phyloP scores from a whole-genome alignment of 2,113 vertebrate genomes.

The Nycticryphes semicollaris region DNA sequence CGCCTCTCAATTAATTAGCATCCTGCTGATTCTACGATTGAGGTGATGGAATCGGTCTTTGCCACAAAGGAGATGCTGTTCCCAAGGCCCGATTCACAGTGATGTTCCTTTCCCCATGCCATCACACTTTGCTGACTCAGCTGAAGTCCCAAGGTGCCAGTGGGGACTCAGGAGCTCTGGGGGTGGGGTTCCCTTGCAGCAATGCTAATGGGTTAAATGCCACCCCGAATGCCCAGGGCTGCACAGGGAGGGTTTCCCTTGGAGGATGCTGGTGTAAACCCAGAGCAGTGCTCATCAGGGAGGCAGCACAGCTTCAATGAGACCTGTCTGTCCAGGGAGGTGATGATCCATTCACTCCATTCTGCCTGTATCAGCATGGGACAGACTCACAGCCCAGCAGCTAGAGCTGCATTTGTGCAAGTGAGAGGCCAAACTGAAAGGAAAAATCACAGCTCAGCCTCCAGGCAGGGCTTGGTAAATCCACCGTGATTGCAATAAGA shows the following conservation, averaged over 20 bases:
- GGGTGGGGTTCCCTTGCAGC: neutral
- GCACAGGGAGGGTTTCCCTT: neutral
- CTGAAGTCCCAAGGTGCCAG: neutral
- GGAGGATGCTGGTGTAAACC: neutral
- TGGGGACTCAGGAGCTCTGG: neutral
- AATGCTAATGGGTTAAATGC: neutral
- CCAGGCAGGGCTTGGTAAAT: neutral
- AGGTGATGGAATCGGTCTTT: neutral
- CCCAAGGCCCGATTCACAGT: neutral
- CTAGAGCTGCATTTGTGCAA: neutral
- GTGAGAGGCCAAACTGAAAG: conserved; percentile 15
- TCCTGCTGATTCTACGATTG: conserved; percentile 32
- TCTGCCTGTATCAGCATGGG: neutral
- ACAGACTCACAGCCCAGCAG: neutral
- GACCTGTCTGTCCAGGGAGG: neutral
- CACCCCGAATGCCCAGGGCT: neutral
- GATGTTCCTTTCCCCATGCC: neutral
- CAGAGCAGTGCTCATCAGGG: neutral
- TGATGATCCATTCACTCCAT: neutral
- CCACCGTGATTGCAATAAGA: neutral
- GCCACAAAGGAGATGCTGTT: neutral
- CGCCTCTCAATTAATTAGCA: conserved; percentile 55
- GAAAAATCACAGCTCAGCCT: conserved; percentile 17
- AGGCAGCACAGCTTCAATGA: rapidly evolving
- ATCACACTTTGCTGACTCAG: neutral